A percentile compares a stretch with the other conserved stretches of the same genome.
Evolutionary conservation across 2,797 vertebrate species (phyloP).

Genomic region (Lepidocolaptes lacrymiger): DNA sequence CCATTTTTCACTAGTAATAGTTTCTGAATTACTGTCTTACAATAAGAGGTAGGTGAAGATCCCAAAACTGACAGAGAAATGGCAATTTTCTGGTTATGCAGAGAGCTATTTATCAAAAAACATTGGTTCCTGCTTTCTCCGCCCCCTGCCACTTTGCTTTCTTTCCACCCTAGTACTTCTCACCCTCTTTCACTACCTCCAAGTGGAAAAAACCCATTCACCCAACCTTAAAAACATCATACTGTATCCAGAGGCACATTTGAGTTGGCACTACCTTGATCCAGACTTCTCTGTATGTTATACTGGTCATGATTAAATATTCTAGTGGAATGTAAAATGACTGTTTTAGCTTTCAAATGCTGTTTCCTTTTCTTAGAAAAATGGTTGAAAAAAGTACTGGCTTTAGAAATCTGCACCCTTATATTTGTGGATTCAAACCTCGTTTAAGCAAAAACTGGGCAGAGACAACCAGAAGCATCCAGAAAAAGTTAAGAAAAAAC

Average conservation of each 20-base stretch:
- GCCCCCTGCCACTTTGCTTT: background rate
- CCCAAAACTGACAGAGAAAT: background rate
- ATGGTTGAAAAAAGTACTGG: background rate
- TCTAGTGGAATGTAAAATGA: constrained; percentile 2
- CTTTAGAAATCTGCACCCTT: background rate
- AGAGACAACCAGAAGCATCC: background rate
- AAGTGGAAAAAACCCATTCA: background rate
- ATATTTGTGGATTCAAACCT: background rate
- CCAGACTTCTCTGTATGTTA: background rate
- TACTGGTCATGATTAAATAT: constrained; percentile 15
- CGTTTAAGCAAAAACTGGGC: background rate
- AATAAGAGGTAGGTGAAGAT: background rate
- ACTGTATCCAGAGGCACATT: background rate
- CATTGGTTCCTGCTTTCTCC: background rate
- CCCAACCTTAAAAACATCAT: background rate
- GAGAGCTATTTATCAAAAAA: background rate
- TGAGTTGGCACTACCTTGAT: background rate
- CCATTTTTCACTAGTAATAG: background rate
- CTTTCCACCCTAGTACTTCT: background rate
- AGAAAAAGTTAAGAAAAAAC: background rate
- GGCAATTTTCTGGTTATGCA: background rate
- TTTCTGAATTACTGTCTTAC: background rate
- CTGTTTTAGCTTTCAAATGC: background rate
- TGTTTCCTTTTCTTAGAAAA: constrained; percentile 30
- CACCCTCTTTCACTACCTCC: background rate